phyloP scores from a whole-genome alignment of 2,113 vertebrate genomes.

The Muntiacus muntjak region DNA sequence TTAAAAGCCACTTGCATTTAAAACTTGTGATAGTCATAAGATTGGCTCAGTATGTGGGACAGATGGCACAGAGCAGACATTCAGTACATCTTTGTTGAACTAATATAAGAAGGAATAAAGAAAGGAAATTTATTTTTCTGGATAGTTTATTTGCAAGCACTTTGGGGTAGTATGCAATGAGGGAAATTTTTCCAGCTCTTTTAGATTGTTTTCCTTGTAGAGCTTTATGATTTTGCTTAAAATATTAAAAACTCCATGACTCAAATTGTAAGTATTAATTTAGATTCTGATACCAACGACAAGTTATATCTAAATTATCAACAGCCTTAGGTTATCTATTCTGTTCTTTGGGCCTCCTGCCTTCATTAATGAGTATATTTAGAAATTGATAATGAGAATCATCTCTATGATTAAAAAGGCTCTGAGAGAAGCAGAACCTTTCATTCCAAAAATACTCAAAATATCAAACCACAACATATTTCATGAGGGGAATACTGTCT shows the following conservation, averaged over 20 bases:
- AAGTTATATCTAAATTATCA: neutral
- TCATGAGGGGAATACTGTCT: neutral
- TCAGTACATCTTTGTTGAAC: neutral
- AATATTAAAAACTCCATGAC: slow-evolving; percentile 10
- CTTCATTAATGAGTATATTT: neutral
- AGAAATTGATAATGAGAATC: neutral
- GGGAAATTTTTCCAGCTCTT: neutral
- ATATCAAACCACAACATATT: neutral
- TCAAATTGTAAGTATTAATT: neutral
- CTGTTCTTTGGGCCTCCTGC: neutral
- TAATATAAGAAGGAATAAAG: neutral
- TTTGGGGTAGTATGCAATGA: neutral
- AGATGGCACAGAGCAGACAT: neutral
- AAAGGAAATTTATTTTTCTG: neutral
- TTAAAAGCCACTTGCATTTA: neutral
- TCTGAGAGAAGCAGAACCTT: slow-evolving; percentile 12
- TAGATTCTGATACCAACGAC: neutral
- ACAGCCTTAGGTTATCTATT: neutral
- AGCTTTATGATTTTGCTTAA: neutral
- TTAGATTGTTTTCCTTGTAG: neutral
- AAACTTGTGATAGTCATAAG: neutral
- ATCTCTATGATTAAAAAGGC: neutral
- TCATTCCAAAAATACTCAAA: neutral
- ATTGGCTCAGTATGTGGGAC: neutral
- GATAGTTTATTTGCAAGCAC: slow-evolving; percentile 6